Evolutionary conservation across 2,113 vertebrate species (phyloP), one percentile per base, ranked within the genome.

Genomic region (Lepisosteus oculatus): DNA sequence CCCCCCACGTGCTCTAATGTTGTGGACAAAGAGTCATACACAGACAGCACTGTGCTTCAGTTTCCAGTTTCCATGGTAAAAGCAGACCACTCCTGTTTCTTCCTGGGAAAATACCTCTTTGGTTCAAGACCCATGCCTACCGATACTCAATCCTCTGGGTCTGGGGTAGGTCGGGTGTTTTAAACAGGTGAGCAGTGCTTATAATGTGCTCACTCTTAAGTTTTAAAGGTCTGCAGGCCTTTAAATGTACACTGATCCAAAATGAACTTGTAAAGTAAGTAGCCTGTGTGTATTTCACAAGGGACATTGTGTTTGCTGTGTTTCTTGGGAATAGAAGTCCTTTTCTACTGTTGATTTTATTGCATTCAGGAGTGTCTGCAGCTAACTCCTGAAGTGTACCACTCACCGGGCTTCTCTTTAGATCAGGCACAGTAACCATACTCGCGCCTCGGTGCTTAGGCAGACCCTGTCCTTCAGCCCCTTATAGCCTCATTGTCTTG

Each of bases 191-290:
- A 29, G 29, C 29, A 29, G 29, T 2, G 1, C 29, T 29, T 29
- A 29, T 29, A 29, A 29, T 29, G 29, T 29, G 29, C 29, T 29
- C 29, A 29, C 29, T 29, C 29, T 17, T 29, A 29, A 29, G 29
- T 29, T 29, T 29, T 29, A 29, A 2, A 59, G n/a, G 11, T 59
- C 14, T n/a, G 3, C 57, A 59, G 57, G 5, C 47, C 9, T 51
- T 51, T 59, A 15, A 11, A 59, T 59, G n/a, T n/a, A 59, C 8
- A 42, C 2, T 68, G 66, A 68, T 47, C 17, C 15, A 54, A 29
- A 68, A n/a, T 6, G 5, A 13, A 29, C 66, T 68, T 29, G 47
- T 17, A 61, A 68, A 62, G 66, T 62, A 68, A 63, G 68, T 42
- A 63, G 66, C 43, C 45, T 15, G 4, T 17, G 65, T 51, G 45